These are phyloP conservation scores for Peromyscus maniculatus DNA, from an alignment of 2,113 vertebrate species.

Conservation along the genomic window DNA sequence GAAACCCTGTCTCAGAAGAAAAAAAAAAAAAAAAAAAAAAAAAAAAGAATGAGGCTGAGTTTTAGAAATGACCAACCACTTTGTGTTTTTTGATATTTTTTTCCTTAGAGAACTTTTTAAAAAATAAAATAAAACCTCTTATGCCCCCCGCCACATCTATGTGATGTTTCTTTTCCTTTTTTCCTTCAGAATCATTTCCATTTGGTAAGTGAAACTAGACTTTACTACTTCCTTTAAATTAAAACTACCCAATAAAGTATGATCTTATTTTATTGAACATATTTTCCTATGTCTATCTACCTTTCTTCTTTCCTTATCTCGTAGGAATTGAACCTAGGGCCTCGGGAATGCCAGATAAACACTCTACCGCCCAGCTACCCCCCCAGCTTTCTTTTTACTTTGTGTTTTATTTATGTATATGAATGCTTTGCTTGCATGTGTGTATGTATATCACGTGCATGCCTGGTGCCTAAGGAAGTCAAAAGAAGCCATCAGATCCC, in stretches of 20 bases:
- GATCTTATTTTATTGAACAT: background rate
- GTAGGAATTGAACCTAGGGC: background rate
- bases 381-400: background rate
- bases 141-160: background rate
- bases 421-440: background rate
- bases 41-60: background rate
- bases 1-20: no score
- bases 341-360: background rate
- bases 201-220: background rate
- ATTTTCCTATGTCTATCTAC: background rate
- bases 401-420: background rate
- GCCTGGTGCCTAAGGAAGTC: background rate
- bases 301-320: background rate
- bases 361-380: background rate
- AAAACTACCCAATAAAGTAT: constrained; percentile 9
- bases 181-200: constrained; percentile 31
- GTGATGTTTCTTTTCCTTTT: constrained; percentile 14
- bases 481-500: background rate
- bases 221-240: constrained; percentile 41
- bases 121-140: background rate
- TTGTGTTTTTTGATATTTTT: background rate
- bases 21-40: no score
- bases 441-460: background rate
- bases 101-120: background rate
- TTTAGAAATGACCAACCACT: constrained; percentile 9